Conservation (phyloP, 1,140 invertebrate species). For the Caenorhabditis inopinata region DNA sequence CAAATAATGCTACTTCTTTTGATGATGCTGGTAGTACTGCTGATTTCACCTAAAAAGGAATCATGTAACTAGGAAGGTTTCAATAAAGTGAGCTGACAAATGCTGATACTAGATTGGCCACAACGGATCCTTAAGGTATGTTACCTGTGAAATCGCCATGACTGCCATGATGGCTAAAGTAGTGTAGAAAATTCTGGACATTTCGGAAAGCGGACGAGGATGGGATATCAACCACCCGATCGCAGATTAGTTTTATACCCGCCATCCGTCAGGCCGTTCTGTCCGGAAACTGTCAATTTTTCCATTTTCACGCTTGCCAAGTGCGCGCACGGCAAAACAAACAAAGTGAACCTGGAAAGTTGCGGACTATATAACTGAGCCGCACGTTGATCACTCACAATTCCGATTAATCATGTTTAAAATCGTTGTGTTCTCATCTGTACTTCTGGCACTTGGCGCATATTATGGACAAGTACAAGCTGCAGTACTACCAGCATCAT, state of each 20-base stretch:
- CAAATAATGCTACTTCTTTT: not conserved
- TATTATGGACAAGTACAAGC: slow-evolving; percentile 5
- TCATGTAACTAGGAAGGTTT: too few species aligned
- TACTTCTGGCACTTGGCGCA: not conserved
- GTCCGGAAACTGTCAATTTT: slow-evolving; percentile 20
- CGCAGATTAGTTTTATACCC: not conserved
- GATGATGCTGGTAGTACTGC: slow-evolving; percentile 2
- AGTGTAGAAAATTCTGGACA: slow-evolving; percentile 10
- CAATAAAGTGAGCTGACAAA: not conserved
- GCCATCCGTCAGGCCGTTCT: not conserved
- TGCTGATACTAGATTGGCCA: too few species aligned
- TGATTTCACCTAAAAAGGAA: not conserved
- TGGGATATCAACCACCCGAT: not conserved
- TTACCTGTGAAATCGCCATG: slow-evolving; percentile 19
- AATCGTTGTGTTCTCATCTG: not conserved
- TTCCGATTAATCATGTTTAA: not conserved
- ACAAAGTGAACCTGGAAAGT: slow-evolving; percentile 18
- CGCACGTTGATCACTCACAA: not conserved
- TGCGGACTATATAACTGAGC: slow-evolving; percentile 10
- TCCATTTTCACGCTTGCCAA: not conserved
- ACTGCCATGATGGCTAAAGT: slow-evolving; percentile 3
- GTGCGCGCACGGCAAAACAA: slow-evolving; percentile 8
- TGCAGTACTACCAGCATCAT: not conserved
- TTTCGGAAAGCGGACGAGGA: not conserved
- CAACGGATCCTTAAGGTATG: too few species aligned